Conservation (phyloP, 2,113 vertebrate species). For the Gulo gulo region DNA sequence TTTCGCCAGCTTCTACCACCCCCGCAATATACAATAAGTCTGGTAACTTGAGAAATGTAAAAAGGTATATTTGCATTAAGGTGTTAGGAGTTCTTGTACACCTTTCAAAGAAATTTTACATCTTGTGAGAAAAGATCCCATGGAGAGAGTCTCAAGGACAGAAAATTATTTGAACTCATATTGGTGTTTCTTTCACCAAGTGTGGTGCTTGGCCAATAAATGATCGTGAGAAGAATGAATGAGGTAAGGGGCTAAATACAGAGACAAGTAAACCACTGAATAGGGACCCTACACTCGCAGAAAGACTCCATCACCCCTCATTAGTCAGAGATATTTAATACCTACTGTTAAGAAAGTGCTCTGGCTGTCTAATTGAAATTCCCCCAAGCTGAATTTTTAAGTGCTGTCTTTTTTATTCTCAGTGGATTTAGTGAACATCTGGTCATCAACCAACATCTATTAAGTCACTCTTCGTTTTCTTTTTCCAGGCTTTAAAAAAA, state of each 20-base stretch:
- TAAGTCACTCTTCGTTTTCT: slow-evolving; percentile 45
- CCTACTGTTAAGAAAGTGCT: slow-evolving; percentile 41
- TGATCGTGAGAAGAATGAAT: neutral
- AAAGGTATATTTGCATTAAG: neutral
- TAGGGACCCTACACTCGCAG: neutral
- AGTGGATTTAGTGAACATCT: slow-evolving; percentile 65
- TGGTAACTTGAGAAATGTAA: neutral
- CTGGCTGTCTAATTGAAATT: slow-evolving; percentile 63
- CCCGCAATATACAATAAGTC: neutral
- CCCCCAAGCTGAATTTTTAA: slow-evolving; percentile 64
- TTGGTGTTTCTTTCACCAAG: neutral
- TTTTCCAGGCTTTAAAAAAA: neutral
- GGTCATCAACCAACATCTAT: slow-evolving; percentile 63
- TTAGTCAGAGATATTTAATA: slow-evolving; percentile 53
- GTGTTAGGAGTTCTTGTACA: neutral
- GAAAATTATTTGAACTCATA: neutral
- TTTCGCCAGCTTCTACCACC: neutral
- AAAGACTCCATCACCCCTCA: slow-evolving; percentile 4
- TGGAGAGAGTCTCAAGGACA: neutral
- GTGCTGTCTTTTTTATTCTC: slow-evolving; percentile 56
- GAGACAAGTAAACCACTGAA: slow-evolving; percentile 29
- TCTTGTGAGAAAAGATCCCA: neutral
- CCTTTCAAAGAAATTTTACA: slow-evolving; percentile 40
- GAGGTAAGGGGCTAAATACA: neutral
- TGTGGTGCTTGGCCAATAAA: neutral